Conservation (phyloP, 2,797 vertebrate species). For the Australoheros facetus region DNA sequence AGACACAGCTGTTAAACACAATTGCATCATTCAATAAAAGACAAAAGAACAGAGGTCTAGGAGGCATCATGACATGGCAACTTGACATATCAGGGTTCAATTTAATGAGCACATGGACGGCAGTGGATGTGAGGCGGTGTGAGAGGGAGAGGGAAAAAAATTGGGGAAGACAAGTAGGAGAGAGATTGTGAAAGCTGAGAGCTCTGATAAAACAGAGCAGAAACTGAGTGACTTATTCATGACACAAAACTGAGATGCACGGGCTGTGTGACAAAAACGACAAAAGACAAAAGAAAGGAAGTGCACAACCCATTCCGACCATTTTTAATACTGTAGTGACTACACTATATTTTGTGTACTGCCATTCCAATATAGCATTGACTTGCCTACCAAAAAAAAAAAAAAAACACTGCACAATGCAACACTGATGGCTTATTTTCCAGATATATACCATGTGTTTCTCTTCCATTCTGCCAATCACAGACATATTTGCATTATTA, state of each 20-base stretch:
- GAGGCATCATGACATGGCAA: slow-evolving; percentile 3
- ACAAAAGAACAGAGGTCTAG: slow-evolving; percentile 5
- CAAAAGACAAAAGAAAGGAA: not conserved
- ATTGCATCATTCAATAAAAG: slow-evolving; percentile 6
- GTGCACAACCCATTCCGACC: not conserved
- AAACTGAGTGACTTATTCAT: slow-evolving; percentile 1
- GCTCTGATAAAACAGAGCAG: not conserved
- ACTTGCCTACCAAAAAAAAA: not conserved
- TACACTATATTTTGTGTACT: not conserved
- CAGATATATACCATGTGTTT: too few relatives aligned
- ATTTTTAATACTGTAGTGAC: not conserved
- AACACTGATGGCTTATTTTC: not conserved
- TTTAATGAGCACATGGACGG: slow-evolving; percentile 41
- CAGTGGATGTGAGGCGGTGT: not conserved
- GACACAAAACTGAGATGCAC: not conserved
- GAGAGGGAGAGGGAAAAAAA: not conserved
- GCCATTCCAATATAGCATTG: not conserved
- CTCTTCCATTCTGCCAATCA: too few relatives aligned
- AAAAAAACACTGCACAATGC: not conserved
- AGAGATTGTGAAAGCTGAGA: not conserved
- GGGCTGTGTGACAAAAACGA: not conserved
- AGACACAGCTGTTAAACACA: slow-evolving; percentile 1
- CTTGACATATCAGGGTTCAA: slow-evolving; percentile 30
- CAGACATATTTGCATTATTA: too few relatives aligned
- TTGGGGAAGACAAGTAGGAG: not conserved